These are phyloP conservation scores for Amphipyra tragopoginis DNA, from an alignment of 2,888 invertebrate species.

Conservation along the genomic window DNA sequence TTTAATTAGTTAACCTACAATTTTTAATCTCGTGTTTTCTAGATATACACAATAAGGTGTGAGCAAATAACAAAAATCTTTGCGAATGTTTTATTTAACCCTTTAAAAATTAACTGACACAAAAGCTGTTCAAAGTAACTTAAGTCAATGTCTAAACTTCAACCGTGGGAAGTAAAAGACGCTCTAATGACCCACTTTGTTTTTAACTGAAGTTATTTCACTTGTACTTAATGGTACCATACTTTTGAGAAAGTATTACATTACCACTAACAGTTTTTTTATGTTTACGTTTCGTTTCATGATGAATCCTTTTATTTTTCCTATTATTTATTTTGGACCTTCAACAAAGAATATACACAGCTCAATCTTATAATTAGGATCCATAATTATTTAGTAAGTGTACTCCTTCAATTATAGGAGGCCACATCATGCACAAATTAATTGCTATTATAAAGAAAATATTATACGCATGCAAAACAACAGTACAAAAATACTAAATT, in stretches of 20 bases:
- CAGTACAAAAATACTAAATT: too few species aligned
- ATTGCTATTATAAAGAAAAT: too few species aligned
- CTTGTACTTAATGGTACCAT: constrained; percentile 24
- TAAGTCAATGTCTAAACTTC: constrained; percentile 54
- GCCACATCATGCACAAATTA: too few species aligned
- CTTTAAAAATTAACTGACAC: constrained; percentile 46
- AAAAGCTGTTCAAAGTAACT: constrained; percentile 45
- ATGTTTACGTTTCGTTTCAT: too few species aligned
- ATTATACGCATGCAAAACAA: too few species aligned
- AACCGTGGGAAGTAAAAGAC: constrained; percentile 41
- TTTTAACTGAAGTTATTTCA: constrained; percentile 46
- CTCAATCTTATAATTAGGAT: too few species aligned
- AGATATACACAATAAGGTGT: constrained; percentile 11
- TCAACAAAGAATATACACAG: too few species aligned
- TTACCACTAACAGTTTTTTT: constrained; percentile 7
- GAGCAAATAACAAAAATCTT: constrained; percentile 33
- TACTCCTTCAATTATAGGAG: too few species aligned
- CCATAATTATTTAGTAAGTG: too few species aligned
- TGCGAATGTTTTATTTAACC: constrained; percentile 33
- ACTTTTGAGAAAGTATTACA: constrained; percentile 9
- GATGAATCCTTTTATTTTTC: too few species aligned
- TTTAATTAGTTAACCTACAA: constrained; percentile 4
- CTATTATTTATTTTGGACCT: too few species aligned
- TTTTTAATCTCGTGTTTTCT: constrained; percentile 5
- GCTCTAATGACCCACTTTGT: constrained; percentile 41